Percentiles rank a stretch among this genome's conserved stretches.
Conservation (phyloP, 2,113 vertebrate species). For the Oophaga pumilio region DNA sequence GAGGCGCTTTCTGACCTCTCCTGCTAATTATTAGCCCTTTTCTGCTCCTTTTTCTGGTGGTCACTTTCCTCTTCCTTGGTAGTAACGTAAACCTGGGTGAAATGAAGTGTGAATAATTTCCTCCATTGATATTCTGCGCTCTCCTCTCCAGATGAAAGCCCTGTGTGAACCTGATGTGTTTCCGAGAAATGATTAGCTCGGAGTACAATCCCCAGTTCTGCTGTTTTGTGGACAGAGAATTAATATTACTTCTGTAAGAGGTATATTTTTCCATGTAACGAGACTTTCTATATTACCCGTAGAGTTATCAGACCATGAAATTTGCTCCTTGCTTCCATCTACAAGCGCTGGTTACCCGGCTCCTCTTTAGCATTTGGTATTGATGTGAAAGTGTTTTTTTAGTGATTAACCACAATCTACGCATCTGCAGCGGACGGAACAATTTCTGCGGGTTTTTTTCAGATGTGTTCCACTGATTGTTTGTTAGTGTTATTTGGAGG, state of each 20-base stretch:
- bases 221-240: slow-evolving; percentile 26
- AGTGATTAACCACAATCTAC: slow-evolving; percentile 38
- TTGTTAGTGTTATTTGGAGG: slow-evolving; percentile 41
- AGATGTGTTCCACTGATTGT: slow-evolving; percentile 19
- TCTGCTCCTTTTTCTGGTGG: no score
- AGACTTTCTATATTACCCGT: slow-evolving; percentile 43
- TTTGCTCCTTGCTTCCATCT: slow-evolving; percentile 29
- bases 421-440: slow-evolving; percentile 18
- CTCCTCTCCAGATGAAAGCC: background rate
- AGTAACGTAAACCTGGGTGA: slow-evolving; percentile 17
- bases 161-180: slow-evolving; percentile 1
- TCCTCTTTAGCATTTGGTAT: slow-evolving; percentile 27
- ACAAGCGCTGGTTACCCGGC: background rate
- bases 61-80: background rate
- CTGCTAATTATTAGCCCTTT: background rate
- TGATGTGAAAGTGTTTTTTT: slow-evolving; percentile 29
- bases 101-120: slow-evolving; percentile 35
- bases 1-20: background rate
- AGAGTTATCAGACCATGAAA: slow-evolving; percentile 42
- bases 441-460: slow-evolving; percentile 34
- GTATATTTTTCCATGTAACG: slow-evolving; percentile 48
- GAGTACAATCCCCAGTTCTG: slow-evolving; percentile 22
- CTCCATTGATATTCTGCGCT: slow-evolving; percentile 5
- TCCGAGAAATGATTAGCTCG: slow-evolving; percentile 31
- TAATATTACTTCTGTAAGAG: slow-evolving; percentile 46